Evolutionary conservation across 2,888 invertebrate genomes (phyloP).

Genomic region (Dolomedes plantarius): DNA sequence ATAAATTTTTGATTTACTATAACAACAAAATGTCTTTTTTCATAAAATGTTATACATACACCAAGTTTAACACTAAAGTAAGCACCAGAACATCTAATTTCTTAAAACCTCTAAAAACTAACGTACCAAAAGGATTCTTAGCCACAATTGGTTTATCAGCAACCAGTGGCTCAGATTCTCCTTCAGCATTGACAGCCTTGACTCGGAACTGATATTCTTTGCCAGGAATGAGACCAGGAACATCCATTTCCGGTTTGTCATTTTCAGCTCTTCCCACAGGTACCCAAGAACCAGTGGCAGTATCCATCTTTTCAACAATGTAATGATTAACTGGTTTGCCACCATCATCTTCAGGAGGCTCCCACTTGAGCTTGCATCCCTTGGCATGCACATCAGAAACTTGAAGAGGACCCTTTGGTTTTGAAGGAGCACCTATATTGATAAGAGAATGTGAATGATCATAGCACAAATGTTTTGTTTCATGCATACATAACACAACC

Average conservation of each 20-base stretch:
- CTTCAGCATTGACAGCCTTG: slow-evolving; percentile 80
- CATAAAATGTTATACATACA: too few relatives aligned
- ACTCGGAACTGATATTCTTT: slow-evolving; percentile 80
- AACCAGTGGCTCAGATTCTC: slow-evolving; percentile 90
- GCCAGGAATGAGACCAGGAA: slow-evolving; percentile 79
- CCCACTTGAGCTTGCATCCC: slow-evolving; percentile 93
- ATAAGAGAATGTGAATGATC: too few relatives aligned
- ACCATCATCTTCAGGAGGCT: slow-evolving; percentile 88
- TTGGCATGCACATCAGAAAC: slow-evolving; percentile 92
- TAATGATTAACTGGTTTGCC: slow-evolving; percentile 95
- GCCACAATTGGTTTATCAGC: slow-evolving; percentile 92
- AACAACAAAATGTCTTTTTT: too few relatives aligned
- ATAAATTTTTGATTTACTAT: too few relatives aligned
- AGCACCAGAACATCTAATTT: too few relatives aligned
- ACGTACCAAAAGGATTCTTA: slow-evolving; percentile 96
- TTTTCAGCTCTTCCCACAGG: slow-evolving; percentile 88
- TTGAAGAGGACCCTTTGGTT: slow-evolving; percentile 92
- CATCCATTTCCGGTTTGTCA: slow-evolving; percentile 78
- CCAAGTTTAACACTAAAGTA: too few relatives aligned
- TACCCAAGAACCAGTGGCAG: slow-evolving; percentile 93
- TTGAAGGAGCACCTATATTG: slow-evolving; percentile 84
- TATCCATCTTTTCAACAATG: slow-evolving; percentile 94
- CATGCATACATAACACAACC: too few relatives aligned
- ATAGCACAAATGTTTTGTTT: too few relatives aligned
- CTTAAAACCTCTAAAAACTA: too few relatives aligned